A percentile compares a stretch with the other conserved stretches of the same genome.
phyloP scores from a whole-genome alignment of 2,888 invertebrate genomes.

The Leucophenga montana region DNA sequence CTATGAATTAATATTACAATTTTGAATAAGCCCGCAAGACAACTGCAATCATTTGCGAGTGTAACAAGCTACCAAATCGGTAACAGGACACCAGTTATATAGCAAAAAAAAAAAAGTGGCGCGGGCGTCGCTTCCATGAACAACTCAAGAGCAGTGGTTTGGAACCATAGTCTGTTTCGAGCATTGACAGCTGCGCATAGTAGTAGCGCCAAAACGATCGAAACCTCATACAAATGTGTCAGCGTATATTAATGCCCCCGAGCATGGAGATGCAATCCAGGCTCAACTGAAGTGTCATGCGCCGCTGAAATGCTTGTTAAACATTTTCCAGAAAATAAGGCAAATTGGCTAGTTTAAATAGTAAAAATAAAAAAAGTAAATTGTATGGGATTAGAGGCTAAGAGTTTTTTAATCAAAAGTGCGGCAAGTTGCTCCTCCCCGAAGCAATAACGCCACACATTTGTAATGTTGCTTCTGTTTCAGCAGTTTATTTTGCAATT shows the following conservation, averaged over 20 bases:
- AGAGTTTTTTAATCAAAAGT: constrained; percentile 60
- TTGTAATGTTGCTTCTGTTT: constrained; percentile 71
- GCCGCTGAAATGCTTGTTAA: constrained; percentile 71
- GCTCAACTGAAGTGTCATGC: constrained; percentile 67
- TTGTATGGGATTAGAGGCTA: constrained; percentile 26
- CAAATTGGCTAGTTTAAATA: constrained; percentile 51
- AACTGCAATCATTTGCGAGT: constrained; percentile 42
- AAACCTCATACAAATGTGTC: constrained; percentile 47
- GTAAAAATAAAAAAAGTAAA: no score
- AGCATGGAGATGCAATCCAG: constrained; percentile 52
- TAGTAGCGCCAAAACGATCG: constrained; percentile 24
- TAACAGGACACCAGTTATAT: constrained; percentile 30
- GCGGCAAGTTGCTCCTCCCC: constrained; percentile 55
- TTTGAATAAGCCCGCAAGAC: constrained; percentile 41
- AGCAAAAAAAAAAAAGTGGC: constrained; percentile 8
- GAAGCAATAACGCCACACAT: constrained; percentile 71
- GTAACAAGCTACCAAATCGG: constrained; percentile 49
- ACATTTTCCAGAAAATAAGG: constrained; percentile 26
- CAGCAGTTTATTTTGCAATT: constrained; percentile 49
- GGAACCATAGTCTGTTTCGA: constrained; percentile 13
- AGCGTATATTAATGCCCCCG: constrained; percentile 63
- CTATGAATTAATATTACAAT: constrained; percentile 53
- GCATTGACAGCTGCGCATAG: constrained; percentile 4
- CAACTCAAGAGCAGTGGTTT: neutral
- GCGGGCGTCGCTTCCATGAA: neutral